Evolutionary conservation across 1,140 invertebrate species (phyloP), one percentile per base, ranked within the genome.

Genomic region (Drosophila lacertosa): DNA sequence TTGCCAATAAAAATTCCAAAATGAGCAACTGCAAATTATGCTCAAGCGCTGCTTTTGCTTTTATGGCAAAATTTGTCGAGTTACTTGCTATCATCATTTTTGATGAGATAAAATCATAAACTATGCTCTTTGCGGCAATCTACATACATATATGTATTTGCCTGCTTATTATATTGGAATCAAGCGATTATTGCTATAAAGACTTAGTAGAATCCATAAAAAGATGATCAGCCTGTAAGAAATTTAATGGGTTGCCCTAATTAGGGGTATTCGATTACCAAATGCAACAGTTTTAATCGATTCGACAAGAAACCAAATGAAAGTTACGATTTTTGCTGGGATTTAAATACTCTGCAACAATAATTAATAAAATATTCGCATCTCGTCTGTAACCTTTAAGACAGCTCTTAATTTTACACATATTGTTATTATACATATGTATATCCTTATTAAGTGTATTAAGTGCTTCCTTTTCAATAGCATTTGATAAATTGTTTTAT

Each of bases 11-110:
- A 39, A 40, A 40, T 11, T 39, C 20, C 35, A 26, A 40, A 54
- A 54, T 54, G 20, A 57, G 75, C 69, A 75, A 40, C 32, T 51
- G 51, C 26, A 54, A 67, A 74, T 74, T 74, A 60, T 65, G 50
- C 55, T 50, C 44, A 33, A 33, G 29, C 29, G 18, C 24, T 15
- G 59, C 4, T 53, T 74, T 59, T 15, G 59, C 4, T 53, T 74
- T 59, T 47, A 70, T 62, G 10, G 67, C 72, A 57, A 48, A 48
- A 40, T 54, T 40, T 26, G 22, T 54, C 16, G 13, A 40, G 22
- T 16, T 26, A 26, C 35, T 16, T 26, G 18, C 35, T 10, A 26
- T 26, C 39, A 40, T 11, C 16, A 39, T 16, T 16, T 40, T 40
- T 54, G 35, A 40, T 54, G 22, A 26, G 35, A 40, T 40, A n/a